Evolutionary conservation across 2,113 vertebrate species (phyloP), one percentile per base, ranked within the genome.

Genomic region (Seriola dumerili): DNA sequence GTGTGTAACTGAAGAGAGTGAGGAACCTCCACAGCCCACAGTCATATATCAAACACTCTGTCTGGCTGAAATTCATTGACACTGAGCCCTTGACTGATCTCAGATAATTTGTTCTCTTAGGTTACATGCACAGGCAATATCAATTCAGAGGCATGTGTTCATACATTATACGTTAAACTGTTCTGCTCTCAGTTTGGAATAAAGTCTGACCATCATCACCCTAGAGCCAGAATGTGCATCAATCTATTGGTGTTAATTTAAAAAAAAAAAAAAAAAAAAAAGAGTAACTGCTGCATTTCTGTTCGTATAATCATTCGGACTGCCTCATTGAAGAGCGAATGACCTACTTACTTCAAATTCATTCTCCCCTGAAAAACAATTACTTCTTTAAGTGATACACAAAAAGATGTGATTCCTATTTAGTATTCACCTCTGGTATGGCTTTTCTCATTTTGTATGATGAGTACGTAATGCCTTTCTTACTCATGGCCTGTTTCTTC

Each of bases 281-380:
- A 48, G 58, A 57, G 36, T 61, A 71, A 61, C 11, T 63, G 17
- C 36, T n/a, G 46, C 72, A n/a, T 70, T 65, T 57, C 23, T 59
- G 25, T 67, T n/a, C 36, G 54, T 29, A 3, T 38, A 76, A 50
- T 59, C 50, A 54, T 81, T 68, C 80, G 29, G 19, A 6, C 52
- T 13, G 44, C 4, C 1, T 46, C 8, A 17, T 64, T 48, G 25
- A 57, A 71, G 7, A 62, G 61, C 0, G 14, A 76, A n/a, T 80
- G 83, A 69, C 76, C 76, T 52, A 69, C 32, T 83, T 74, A 55
- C 64, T 73, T 74, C 38, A 71, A 44, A 71, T 72, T 48, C 7
- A 71, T 50, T 80, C 38, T 75, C 50, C 73, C n/a, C 57, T 71
- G 48, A 61, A 75, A 65, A n/a, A 65, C 38, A 34, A 25, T 67